Evolutionary conservation across 2,888 invertebrate species (phyloP).

Genomic region (Epistrophe eligans): DNA sequence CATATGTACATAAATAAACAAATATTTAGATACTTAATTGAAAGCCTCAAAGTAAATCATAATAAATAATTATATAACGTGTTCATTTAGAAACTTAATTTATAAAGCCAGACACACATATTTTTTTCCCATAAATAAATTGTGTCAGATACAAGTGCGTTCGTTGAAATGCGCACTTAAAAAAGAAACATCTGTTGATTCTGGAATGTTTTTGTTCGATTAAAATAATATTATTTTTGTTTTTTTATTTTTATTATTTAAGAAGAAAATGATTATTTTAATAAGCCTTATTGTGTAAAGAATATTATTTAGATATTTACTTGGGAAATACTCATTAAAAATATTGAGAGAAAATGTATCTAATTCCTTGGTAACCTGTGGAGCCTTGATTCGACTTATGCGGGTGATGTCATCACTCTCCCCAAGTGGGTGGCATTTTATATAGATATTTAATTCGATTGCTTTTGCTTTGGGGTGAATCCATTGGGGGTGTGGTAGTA

Average conservation of each 20-base stretch:
- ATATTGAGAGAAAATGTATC: slow-evolving; percentile 18
- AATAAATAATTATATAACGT: slow-evolving; percentile 8
- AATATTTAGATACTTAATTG: neutral
- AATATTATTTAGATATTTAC: neutral
- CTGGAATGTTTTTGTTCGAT: slow-evolving; percentile 6
- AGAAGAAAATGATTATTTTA: slow-evolving; percentile 1
- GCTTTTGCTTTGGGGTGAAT: slow-evolving; percentile 13
- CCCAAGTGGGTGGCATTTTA: slow-evolving; percentile 31
- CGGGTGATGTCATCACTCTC: slow-evolving; percentile 27
- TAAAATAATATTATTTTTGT: slow-evolving; percentile 23
- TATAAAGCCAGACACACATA: neutral
- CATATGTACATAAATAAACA: too few relatives aligned
- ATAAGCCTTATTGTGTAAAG: neutral
- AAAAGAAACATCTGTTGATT: slow-evolving; percentile 11
- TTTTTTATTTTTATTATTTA: neutral
- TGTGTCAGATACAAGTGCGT: slow-evolving; percentile 3
- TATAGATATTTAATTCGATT: slow-evolving; percentile 46
- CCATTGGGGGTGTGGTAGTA: neutral
- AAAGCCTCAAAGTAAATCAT: slow-evolving; percentile 10
- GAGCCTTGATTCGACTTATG: neutral
- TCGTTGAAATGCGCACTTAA: slow-evolving; percentile 1
- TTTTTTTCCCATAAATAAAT: neutral
- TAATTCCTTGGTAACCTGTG: slow-evolving; percentile 31
- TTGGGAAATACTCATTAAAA: slow-evolving; percentile 30
- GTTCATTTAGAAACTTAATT: slow-evolving; percentile 5